Conservation (phyloP, 1,140 invertebrate genomes). For the Acromyrmex charruanus region DNA sequence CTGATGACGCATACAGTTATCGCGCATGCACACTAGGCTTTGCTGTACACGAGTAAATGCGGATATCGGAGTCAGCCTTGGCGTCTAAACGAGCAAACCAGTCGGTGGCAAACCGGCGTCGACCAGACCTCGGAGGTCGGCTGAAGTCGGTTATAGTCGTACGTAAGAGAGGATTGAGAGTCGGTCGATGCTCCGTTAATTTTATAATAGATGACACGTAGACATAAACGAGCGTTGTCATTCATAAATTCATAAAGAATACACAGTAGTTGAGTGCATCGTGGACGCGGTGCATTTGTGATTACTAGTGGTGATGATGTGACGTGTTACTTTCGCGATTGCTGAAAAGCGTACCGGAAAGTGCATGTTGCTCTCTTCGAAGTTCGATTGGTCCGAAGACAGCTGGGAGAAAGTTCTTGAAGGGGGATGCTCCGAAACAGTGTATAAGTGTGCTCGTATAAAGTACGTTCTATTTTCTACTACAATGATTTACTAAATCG, state of each 20-base stretch:
- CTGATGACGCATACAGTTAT: conserved; percentile 66
- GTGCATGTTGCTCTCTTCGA: conserved; percentile 72
- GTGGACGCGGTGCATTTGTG: not conserved
- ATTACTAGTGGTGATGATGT: not conserved
- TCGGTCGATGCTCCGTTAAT: conserved; percentile 19
- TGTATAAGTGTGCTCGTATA: conserved; percentile 20
- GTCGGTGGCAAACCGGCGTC: conserved; percentile 61
- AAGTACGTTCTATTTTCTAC: conserved; percentile 58
- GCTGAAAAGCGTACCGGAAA: conserved; percentile 25
- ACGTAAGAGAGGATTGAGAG: not conserved
- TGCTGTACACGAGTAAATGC: conserved; percentile 36
- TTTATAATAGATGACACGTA: conserved; percentile 37
- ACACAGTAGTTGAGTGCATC: not conserved
- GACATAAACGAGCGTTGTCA: conserved; percentile 28
- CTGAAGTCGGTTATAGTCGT: not conserved
- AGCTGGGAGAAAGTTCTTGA: conserved; percentile 55
- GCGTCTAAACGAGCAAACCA: conserved; percentile 17
- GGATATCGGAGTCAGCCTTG: conserved; percentile 44
- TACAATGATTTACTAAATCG: not conserved
- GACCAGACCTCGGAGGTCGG: not conserved
- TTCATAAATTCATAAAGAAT: not conserved
- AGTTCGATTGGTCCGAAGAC: conserved; percentile 65
- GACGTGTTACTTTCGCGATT: conserved; percentile 24
- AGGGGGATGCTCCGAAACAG: conserved; percentile 67
- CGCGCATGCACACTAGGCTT: conserved; percentile 62